phyloP scores from a whole-genome alignment of 2,888 invertebrate species.

The Synergus laeviventris region DNA sequence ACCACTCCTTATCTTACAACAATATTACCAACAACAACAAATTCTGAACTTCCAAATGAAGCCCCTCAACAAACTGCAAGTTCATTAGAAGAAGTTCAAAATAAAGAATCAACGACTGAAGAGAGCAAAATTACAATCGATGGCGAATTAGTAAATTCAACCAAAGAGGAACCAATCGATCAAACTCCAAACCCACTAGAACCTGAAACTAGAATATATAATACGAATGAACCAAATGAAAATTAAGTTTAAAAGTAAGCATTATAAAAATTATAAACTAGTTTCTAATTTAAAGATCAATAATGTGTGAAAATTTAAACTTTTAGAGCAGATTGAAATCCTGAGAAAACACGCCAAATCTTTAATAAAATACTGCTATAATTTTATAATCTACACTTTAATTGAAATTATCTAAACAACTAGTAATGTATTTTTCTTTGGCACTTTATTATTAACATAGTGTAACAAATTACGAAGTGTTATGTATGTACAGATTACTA shows the following conservation, averaged over 20 bases:
- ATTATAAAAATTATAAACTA: neutral
- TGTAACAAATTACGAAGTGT: conserved; percentile 64
- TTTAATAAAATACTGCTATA: neutral
- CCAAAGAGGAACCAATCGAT: neutral
- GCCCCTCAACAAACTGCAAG: neutral
- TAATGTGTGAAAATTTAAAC: neutral
- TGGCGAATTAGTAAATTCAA: neutral
- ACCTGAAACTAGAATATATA: neutral
- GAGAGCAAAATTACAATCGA: neutral
- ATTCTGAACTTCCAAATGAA: neutral
- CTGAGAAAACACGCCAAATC: neutral
- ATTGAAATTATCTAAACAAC: neutral
- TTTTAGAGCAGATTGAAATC: neutral
- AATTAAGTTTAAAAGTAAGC: neutral
- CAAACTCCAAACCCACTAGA: conserved; percentile 1
- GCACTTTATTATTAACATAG: conserved; percentile 69
- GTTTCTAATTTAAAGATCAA: neutral
- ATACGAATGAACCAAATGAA: conserved; percentile 13
- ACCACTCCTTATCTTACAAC: neutral
- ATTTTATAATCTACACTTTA: neutral
- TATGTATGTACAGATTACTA: conserved; percentile 69
- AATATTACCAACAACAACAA: neutral
- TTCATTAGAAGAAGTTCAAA: neutral
- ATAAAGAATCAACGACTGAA: neutral
- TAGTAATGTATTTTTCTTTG: conserved; percentile 67